Evolutionary conservation across 1,140 invertebrate species (phyloP), one percentile per base, ranked within the genome.

Genomic region (Euura lappo): DNA sequence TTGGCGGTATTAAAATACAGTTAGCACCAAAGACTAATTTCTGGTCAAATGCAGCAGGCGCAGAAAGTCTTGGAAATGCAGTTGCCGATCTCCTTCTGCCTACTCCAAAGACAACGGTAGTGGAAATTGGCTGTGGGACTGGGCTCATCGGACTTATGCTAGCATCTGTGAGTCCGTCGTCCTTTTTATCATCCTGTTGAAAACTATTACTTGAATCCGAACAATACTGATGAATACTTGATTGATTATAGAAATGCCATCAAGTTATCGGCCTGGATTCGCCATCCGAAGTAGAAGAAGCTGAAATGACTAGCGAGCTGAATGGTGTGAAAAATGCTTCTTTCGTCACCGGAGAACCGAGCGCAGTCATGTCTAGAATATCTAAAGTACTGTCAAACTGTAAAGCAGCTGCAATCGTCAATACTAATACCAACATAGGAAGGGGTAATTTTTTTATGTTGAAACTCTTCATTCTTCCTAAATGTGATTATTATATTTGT

Each of bases 71-170:
- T 8, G 82, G 81, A 3, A 82, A 81, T 47, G 76, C 83, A 6
- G 81, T 88, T 10, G 73, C 75, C 65, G 81, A 85, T 66, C 74
- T 85, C n/a, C 73, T 88, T 44, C 65, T 72, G 4, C 85, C 83
- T 1, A 79, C 75, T 6, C 72, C 75, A 47, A 86, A 82, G 71
- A 80, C 77, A 7, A 84, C 81, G 10, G 73, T 88, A n/a, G 75
- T 87, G 60, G 87, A 88, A 81, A 80, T 88, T 68, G 87, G 87
- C 67, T 88, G 87, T 72, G 86, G 87, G 10, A 83, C 86, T 68
- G 87, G 86, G 13, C 76, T 87, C 0, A 81, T 86, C 66, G 85
- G 86, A 64, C 77, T 88, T 47, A 84, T 85, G 76, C 68, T 87
- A 74, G 83, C 86, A 70, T 79, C 81, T 51, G 86, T 88, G 78